A percentile compares a stretch with the other conserved stretches of the same genome.
Conservation (phyloP, 1,140 invertebrate species). For the Drosophila tsacasi region DNA sequence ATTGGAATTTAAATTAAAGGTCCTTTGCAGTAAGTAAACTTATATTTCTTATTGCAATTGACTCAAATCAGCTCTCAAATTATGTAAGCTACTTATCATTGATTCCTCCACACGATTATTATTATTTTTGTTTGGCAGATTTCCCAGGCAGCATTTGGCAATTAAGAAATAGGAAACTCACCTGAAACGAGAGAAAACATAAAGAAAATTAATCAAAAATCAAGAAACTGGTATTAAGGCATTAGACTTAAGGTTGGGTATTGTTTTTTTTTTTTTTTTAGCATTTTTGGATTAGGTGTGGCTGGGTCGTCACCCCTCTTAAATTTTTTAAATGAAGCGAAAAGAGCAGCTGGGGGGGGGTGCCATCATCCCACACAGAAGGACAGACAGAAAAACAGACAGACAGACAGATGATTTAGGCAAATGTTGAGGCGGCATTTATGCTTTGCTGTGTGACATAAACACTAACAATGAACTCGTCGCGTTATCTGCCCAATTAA, state of each 20-base stretch:
- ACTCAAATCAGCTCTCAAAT: background rate
- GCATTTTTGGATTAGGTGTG: constrained; percentile 3
- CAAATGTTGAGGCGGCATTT: constrained; percentile 15
- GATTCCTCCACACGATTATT: background rate
- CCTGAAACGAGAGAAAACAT: constrained; percentile 27
- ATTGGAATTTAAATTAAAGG: background rate
- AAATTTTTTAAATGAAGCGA: background rate
- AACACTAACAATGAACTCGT: constrained; percentile 51
- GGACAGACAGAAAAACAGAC: background rate
- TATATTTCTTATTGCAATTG: background rate
- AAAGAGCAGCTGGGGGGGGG: background rate
- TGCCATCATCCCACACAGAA: constrained; percentile 11
- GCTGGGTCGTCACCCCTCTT: background rate
- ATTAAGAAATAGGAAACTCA: constrained; percentile 8
- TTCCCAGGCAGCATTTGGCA: background rate
- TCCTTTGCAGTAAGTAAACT: background rate
- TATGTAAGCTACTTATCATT: background rate
- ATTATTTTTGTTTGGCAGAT: background rate
- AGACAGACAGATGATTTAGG: constrained; percentile 30
- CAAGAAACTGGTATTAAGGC: background rate
- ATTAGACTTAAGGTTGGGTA: background rate
- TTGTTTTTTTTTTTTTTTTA: no score
- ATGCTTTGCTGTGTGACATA: constrained; percentile 32
- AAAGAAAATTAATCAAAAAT: constrained; percentile 20
- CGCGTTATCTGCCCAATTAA: constrained; percentile 47